Conservation (phyloP, 2,888 invertebrate genomes). For the Mythimna ferrago region DNA sequence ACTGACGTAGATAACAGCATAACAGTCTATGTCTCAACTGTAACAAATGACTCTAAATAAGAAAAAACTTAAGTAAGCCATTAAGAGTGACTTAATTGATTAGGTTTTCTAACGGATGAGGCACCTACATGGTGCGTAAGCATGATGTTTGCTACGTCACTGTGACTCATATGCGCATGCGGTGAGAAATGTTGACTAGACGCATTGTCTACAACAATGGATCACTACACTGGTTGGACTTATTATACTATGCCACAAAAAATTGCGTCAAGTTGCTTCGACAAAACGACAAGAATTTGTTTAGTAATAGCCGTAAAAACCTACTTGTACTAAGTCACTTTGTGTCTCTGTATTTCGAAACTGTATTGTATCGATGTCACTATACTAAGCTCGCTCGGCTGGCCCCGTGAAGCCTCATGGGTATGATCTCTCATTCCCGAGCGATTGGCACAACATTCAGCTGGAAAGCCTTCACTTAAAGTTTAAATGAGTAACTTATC, state of each 20-base stretch:
- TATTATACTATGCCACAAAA: conserved; percentile 87
- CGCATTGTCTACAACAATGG: conserved; percentile 88
- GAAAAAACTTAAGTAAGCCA: conserved; percentile 60
- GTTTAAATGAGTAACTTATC: neutral
- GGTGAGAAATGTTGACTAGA: conserved; percentile 85
- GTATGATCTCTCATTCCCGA: neutral
- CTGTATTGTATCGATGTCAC: conserved; percentile 20
- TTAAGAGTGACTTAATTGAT: conserved; percentile 68
- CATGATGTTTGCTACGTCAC: conserved; percentile 80
- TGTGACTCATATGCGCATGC: conserved; percentile 83
- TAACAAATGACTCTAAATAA: conserved; percentile 31
- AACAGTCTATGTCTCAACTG: conserved; percentile 39
- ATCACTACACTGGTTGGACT: conserved; percentile 83
- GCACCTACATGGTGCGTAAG: conserved; percentile 78
- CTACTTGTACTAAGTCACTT: conserved; percentile 33
- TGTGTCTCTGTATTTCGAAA: conserved; percentile 25
- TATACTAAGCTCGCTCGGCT: conserved; percentile 18
- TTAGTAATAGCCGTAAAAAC: conserved; percentile 58
- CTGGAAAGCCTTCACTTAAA: neutral
- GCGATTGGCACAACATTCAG: neutral
- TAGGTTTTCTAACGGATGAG: conserved; percentile 72
- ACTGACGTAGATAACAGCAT: conserved; percentile 33
- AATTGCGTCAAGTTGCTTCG: conserved; percentile 74
- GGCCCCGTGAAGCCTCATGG: neutral
- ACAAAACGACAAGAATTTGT: conserved; percentile 61